Base-by-base conservation (phyloP, 2,797 vertebrate genomes). In the Furcifer pardalis region DNA sequence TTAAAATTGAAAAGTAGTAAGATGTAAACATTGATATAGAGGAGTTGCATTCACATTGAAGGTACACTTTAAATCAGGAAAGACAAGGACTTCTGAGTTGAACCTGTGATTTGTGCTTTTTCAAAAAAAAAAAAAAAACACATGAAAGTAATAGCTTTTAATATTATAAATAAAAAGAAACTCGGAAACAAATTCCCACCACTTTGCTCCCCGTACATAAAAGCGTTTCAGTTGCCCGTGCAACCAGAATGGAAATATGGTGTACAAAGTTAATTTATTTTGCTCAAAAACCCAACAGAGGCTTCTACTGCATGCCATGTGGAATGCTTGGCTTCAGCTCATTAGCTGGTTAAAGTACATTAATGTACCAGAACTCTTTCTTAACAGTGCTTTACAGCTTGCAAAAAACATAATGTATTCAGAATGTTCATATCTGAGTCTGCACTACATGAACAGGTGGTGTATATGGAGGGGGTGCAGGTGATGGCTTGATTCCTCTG, bases 401-500 rank as follows among this genome's bases (percentile, higher is more conserved):
- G 88, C 46, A 82, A 79, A 9, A 79, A 86, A 62, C 0, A 7
- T 60, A 17, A 0, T 86, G 81, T 77, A 27, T 90, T 84, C 1
- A 2, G 85, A n/a, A 87, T 71, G 82, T 87, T 99, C 96, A 99
- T 93, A 99, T 99, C 91, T 98, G 98, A 83, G 98, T 99, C 93
- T 99, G 98, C 86, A 99, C 69, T 62, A 96, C 95, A 0, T 97
- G 97, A 56, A 95, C 94, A 0, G 97, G 98, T 0, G 98, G 98
- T 0, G 97, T 98, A 88, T 99, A 99, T 0, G 98, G 98, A 17
- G 98, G 98, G 0, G 98, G 98, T 0, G 98, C 97, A 0, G 98
- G 98, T 0, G 95, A 97, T 4, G 98, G 98, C 94, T 99, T 99
- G 96, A 99, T 97, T 93, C 98, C 98, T 37, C 98, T 96, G 95